A percentile compares a stretch with the other conserved stretches of the same genome.
phyloP scores from a whole-genome alignment of 2,113 vertebrate genomes.

The Martes martes region DNA sequence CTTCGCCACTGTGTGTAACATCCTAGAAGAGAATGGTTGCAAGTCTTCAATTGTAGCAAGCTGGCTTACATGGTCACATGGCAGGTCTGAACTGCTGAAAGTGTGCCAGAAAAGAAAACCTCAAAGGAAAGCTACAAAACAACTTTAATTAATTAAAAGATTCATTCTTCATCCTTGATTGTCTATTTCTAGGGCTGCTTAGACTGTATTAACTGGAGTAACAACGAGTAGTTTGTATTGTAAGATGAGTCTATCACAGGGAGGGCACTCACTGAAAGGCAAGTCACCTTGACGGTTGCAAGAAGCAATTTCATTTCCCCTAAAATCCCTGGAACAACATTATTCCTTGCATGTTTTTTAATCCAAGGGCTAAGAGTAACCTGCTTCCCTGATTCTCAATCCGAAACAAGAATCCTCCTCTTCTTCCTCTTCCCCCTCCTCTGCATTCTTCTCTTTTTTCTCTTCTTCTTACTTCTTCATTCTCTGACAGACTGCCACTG shows the following conservation, averaged over 20 bases:
- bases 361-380: background rate
- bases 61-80: background rate
- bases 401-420: background rate
- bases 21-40: background rate
- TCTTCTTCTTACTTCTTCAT: background rate
- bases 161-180: background rate
- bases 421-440: background rate
- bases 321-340: background rate
- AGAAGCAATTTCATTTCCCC: background rate
- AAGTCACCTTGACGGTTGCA: background rate
- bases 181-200: background rate
- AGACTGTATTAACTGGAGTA: background rate
- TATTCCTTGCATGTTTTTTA: background rate
- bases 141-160: background rate
- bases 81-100: background rate
- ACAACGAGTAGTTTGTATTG: background rate
- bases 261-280: fast-evolving
- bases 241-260: background rate
- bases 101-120: background rate
- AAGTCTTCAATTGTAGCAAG: background rate
- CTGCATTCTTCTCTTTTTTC: background rate
- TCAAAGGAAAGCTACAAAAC: background rate
- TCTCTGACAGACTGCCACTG: too few species aligned
- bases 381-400: background rate
- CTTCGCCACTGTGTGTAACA: background rate